Evolutionary conservation across 2,888 invertebrate species (phyloP), one percentile per base, ranked within the genome.

Genomic region (Cephus pygmeus): DNA sequence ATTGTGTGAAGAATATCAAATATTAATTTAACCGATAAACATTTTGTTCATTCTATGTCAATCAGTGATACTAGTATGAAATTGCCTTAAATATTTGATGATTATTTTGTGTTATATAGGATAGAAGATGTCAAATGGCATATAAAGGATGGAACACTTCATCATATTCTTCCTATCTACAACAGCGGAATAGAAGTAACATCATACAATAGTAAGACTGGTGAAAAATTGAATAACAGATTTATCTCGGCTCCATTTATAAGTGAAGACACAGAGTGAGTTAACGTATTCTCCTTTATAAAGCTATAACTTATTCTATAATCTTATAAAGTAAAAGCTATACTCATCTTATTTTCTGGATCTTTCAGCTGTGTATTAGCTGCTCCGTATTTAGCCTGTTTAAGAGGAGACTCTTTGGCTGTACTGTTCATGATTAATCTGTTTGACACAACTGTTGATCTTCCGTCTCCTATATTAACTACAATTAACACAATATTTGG

Each of bases 381-480:
- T 56, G 93, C 93, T 1, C 93, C 94, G 11, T 94, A 94, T 89
- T 95, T 94, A 90, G 93, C 93, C 11, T 97, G 96, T 85, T 83
- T 95, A 34, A 94, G 94, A 0, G 93, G 93, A 23, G 91, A 90
- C 11, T 92, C 91, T 33, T 91, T 93, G 56, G 92, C 92, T 79
- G 92, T 94, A 80, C 88, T 96, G 31, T 92, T 95, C 56, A 93
- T 94, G 12, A 87, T 96, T 34, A 94, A 96, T 87, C 91, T 96
- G 79, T 90, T 91, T 68, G 88, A 90, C 74, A 79, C 86, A 56
- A 88, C 89, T 78, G 82, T 84, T 33, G 83, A 89, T 69, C 85
- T 85, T 33, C 85, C 89, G 40, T 86, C 88, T n/a, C 40, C 40
- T 40, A 23, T 2, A 40, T 40, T 40, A 40, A 86, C 90, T 69